Conservation (phyloP, 1,140 invertebrate genomes). For the Listronotus bonariensis region DNA sequence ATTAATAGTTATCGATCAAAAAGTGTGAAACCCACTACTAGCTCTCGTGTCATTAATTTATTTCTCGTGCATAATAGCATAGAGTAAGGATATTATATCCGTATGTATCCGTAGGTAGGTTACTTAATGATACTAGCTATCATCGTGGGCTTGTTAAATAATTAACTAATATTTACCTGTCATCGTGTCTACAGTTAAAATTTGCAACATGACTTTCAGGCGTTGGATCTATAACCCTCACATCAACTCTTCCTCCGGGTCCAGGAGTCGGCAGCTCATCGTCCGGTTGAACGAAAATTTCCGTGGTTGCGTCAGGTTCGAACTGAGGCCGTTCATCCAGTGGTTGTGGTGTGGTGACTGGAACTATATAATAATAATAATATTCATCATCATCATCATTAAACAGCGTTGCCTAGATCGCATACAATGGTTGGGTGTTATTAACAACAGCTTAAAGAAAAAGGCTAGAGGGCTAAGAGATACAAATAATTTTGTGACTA, state of each 20-base stretch:
- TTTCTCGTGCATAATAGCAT: too few species aligned
- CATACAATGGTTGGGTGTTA: too few species aligned
- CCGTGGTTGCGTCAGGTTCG: conserved; percentile 34
- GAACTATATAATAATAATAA: conserved; percentile 16
- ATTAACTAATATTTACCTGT: conserved; percentile 13
- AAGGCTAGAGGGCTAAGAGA: too few species aligned
- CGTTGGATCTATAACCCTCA: conserved; percentile 38
- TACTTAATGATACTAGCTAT: too few species aligned
- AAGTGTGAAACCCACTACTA: too few species aligned
- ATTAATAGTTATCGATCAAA: too few species aligned
- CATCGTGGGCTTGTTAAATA: too few species aligned
- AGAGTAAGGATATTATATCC: too few species aligned
- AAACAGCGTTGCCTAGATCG: not conserved
- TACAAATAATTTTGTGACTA: too few species aligned
- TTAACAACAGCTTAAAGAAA: too few species aligned
- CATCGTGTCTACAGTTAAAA: conserved; percentile 31
- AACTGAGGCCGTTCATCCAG: conserved; percentile 45
- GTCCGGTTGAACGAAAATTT: conserved; percentile 35
- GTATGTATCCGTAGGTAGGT: too few species aligned
- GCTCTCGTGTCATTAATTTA: too few species aligned
- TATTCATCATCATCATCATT: not conserved
- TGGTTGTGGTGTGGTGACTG: conserved; percentile 47
- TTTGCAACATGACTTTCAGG: conserved; percentile 24
- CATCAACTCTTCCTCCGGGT: conserved; percentile 39
- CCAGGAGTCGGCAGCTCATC: conserved; percentile 45